phyloP scores from a whole-genome alignment of 2,797 vertebrate species.

The Scarus forsteni region DNA sequence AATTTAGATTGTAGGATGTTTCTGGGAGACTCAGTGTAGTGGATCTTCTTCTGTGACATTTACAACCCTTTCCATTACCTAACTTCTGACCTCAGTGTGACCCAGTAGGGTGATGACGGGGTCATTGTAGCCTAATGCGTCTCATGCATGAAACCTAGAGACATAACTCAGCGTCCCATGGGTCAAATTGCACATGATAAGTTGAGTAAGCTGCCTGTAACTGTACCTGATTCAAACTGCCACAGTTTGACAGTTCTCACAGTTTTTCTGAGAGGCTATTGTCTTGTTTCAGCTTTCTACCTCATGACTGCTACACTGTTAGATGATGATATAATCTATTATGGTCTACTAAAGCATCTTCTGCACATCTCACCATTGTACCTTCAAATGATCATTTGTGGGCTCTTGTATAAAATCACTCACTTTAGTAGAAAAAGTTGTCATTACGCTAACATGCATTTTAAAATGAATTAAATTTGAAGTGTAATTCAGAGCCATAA shows the following conservation, averaged over 20 bases:
- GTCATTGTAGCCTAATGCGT: constrained; percentile 27
- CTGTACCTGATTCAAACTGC: constrained; percentile 30
- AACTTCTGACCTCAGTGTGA: constrained; percentile 65
- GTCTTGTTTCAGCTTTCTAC: too few species aligned
- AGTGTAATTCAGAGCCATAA: too few species aligned
- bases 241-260: background rate
- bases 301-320: too few species aligned
- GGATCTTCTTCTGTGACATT: constrained; percentile 56
- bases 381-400: too few species aligned
- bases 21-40: constrained; percentile 38
- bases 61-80: constrained; percentile 54
- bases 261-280: too few species aligned
- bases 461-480: too few species aligned
- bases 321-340: too few species aligned
- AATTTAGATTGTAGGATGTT: constrained; percentile 29
- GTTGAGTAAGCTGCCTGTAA: constrained; percentile 15
- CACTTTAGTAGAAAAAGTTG: too few species aligned
- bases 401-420: too few species aligned
- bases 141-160: constrained; percentile 16
- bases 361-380: too few species aligned
- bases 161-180: constrained; percentile 14
- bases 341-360: too few species aligned
- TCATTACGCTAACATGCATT: too few species aligned
- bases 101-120: constrained; percentile 48
- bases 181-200: constrained; percentile 40